Conservation (phyloP, 2,797 vertebrate species). For the Chelmon rostratus region DNA sequence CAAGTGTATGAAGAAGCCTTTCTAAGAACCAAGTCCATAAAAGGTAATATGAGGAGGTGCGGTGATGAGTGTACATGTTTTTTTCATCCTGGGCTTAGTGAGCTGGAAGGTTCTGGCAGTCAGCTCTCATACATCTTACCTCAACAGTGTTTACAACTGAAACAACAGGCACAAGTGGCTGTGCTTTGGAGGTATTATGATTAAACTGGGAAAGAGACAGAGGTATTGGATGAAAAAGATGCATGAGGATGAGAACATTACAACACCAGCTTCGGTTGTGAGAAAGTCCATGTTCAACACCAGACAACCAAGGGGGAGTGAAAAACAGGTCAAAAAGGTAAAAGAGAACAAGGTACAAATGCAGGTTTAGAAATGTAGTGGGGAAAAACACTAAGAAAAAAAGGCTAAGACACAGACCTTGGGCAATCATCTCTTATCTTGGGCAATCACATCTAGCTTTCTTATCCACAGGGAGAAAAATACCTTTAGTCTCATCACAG, state of each 20-base stretch:
- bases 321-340: neutral
- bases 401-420: neutral
- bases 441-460: too few species aligned
- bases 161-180: constrained; percentile 40
- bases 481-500: neutral
- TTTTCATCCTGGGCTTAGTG: constrained; percentile 38
- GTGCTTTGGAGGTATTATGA: constrained; percentile 19
- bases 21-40: constrained; percentile 54
- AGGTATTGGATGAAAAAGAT: constrained; percentile 4
- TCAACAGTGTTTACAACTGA: constrained; percentile 47
- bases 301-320: neutral
- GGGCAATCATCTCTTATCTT: neutral
- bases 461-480: too few species aligned
- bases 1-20: constrained; percentile 18
- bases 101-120: constrained; percentile 48
- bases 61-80: constrained; percentile 14
- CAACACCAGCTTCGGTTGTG: neutral
- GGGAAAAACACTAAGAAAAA: neutral
- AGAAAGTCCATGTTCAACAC: neutral
- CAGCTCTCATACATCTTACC: constrained; percentile 34
- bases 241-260: neutral
- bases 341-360: neutral
- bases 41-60: constrained; percentile 51
- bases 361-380: neutral
- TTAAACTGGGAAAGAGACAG: neutral